A percentile compares a stretch with the other conserved stretches of the same genome.
Evolutionary conservation across 1,140 invertebrate genomes (phyloP).

Genomic region (Panulirus ornatus): DNA sequence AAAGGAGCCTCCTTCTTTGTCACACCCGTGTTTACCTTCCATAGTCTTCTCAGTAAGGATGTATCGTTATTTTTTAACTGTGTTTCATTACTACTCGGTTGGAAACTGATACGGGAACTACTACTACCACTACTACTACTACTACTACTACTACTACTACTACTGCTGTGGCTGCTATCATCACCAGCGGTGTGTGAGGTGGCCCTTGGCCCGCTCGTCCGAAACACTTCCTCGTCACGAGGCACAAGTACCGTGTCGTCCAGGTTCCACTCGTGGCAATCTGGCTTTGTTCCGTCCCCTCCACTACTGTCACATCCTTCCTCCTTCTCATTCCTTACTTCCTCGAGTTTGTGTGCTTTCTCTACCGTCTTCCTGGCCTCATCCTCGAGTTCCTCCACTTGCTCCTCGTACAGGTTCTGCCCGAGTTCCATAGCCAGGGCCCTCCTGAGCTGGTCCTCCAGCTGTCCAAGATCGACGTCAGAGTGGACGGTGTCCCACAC

Average conservation of each 20-base stretch:
- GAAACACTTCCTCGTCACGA: constrained; percentile 13
- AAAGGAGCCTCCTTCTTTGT: too few relatives aligned
- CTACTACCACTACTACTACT: neutral
- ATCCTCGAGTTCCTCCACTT: constrained; percentile 75
- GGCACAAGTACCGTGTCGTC: constrained; percentile 7
- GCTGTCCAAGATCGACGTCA: constrained; percentile 15
- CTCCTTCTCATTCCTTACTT: constrained; percentile 22
- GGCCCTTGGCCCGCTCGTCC: constrained; percentile 26
- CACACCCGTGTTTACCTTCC: neutral
- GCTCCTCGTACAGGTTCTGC: constrained; percentile 64
- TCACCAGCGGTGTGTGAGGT: constrained; percentile 35
- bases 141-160: neutral
- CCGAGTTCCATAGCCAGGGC: constrained; percentile 46
- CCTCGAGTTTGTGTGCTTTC: constrained; percentile 3
- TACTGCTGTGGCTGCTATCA: constrained; percentile 11
- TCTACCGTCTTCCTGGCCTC: constrained; percentile 25
- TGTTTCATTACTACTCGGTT: constrained; percentile 19
- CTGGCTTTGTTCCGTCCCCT: neutral
- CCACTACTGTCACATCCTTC: neutral
- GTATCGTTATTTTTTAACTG: constrained; percentile 16
- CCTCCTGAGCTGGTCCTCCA: constrained; percentile 47
- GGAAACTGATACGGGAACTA: neutral
- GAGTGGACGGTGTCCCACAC: constrained; percentile 76
- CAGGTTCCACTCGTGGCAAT: constrained; percentile 20
- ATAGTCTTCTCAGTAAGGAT: neutral